A percentile compares a stretch with the other conserved stretches of the same genome.
Conservation (phyloP, 2,888 invertebrate species). For the Lepidocyrtoides sp. region DNA sequence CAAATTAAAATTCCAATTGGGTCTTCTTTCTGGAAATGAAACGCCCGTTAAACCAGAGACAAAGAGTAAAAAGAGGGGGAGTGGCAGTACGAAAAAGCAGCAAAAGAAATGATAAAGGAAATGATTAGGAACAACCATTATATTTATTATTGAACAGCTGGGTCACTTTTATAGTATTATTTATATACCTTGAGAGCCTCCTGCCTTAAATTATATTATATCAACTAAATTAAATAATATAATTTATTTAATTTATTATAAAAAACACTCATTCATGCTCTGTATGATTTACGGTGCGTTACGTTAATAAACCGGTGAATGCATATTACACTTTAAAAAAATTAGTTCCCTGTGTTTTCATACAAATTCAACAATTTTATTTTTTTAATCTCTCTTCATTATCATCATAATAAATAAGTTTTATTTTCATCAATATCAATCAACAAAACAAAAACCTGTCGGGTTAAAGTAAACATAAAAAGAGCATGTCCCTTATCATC, state of each 20-base stretch:
- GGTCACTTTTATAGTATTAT: not conserved
- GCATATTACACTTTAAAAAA: no score
- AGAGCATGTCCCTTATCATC: no score
- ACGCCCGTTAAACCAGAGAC: conserved; percentile 33
- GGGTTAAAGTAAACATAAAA: not conserved
- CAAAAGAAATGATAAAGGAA: conserved; percentile 19
- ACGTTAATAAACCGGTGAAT: no score
- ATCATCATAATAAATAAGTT: not conserved
- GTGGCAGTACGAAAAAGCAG: conserved; percentile 54
- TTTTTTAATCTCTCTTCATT: not conserved
- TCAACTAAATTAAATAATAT: not conserved
- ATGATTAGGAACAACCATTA: not conserved
- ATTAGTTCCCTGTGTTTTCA: not conserved
- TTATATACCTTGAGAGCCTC: not conserved
- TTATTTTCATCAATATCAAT: not conserved
- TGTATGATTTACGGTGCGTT: not conserved
- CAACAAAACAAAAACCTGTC: not conserved
- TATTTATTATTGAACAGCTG: not conserved
- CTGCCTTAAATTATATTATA: not conserved
- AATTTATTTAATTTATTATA: conserved; percentile 1
- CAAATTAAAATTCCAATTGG: conserved; percentile 66
- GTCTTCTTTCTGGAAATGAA: conserved; percentile 69
- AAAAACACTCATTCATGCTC: not conserved
- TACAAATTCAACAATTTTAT: not conserved
- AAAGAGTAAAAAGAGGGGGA: conserved; percentile 54